Conservation (phyloP, 2,797 vertebrate species). For the Hydrocynus forskahlii region DNA sequence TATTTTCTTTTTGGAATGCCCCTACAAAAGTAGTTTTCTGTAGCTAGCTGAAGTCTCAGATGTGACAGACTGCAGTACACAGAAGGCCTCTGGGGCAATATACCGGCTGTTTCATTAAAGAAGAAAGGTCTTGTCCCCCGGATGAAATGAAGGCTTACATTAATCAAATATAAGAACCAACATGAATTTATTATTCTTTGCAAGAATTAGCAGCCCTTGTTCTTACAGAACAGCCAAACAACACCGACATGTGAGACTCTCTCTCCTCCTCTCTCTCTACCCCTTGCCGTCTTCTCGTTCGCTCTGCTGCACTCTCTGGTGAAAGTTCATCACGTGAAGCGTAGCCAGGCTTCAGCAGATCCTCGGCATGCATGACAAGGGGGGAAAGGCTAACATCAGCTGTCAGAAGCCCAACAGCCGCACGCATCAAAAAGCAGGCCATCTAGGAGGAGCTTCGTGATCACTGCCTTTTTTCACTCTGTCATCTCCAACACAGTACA, state of each 20-base stretch:
- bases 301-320: background rate
- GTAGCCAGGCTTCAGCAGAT: slow-evolving; percentile 3
- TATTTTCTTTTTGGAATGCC: no score
- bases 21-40: no score
- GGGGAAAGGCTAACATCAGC: background rate
- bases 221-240: background rate
- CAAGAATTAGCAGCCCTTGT: background rate
- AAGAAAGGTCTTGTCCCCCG: no score
- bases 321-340: background rate
- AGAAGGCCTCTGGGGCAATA: slow-evolving; percentile 45
- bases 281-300: background rate
- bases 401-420: background rate
- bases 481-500: slow-evolving; percentile 12
- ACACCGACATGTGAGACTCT: background rate
- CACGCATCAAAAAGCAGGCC: background rate
- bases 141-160: no score
- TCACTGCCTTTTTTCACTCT: background rate
- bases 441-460: background rate
- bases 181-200: no score
- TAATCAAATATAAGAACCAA: background rate
- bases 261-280: background rate
- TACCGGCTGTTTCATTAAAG: no score
- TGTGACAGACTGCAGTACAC: slow-evolving; percentile 53
- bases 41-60: no score
- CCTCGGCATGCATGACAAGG: background rate